Evolutionary conservation across 1,140 invertebrate genomes (phyloP).

Genomic region (Pissodes strobi): DNA sequence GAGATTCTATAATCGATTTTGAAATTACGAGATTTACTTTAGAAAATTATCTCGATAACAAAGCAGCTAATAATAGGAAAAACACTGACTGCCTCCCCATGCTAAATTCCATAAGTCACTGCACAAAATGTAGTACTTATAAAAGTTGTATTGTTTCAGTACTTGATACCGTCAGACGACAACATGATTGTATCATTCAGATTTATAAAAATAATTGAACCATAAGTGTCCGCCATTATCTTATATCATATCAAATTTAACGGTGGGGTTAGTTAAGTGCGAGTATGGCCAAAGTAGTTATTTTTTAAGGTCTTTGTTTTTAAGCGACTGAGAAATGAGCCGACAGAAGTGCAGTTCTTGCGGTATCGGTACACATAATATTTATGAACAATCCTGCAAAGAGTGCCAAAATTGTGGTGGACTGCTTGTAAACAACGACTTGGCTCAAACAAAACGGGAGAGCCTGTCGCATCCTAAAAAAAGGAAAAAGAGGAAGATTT

Average conservation of each 20-base stretch:
- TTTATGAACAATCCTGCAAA: background rate
- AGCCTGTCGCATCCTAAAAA: background rate
- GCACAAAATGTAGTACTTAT: slow-evolving; percentile 10
- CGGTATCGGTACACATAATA: background rate
- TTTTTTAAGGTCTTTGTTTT: slow-evolving; percentile 16
- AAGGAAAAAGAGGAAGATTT: slow-evolving; percentile 59
- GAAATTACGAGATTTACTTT: no score
- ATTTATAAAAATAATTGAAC: slow-evolving; percentile 33
- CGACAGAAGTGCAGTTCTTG: background rate
- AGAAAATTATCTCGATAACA: slow-evolving; percentile 7
- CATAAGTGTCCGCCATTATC: slow-evolving; percentile 32
- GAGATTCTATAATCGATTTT: no score
- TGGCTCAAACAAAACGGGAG: no score
- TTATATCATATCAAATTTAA: slow-evolving; percentile 27
- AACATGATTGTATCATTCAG: slow-evolving; percentile 12
- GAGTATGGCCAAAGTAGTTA: slow-evolving; percentile 10
- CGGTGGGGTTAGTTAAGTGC: slow-evolving; percentile 16
- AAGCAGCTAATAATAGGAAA: slow-evolving; percentile 11
- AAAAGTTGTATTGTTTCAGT: slow-evolving; percentile 20
- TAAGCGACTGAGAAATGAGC: slow-evolving; percentile 6
- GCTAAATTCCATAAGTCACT: background rate
- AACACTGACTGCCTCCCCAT: slow-evolving; percentile 2
- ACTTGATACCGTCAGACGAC: slow-evolving; percentile 16
- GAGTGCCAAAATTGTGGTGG: slow-evolving; percentile 9
- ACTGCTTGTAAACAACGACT: no score